A percentile compares a stretch with the other conserved stretches of the same genome.
These are phyloP conservation scores for Anoplopoma fimbria DNA, from an alignment of 2,113 vertebrate genomes.

Conservation along the genomic window DNA sequence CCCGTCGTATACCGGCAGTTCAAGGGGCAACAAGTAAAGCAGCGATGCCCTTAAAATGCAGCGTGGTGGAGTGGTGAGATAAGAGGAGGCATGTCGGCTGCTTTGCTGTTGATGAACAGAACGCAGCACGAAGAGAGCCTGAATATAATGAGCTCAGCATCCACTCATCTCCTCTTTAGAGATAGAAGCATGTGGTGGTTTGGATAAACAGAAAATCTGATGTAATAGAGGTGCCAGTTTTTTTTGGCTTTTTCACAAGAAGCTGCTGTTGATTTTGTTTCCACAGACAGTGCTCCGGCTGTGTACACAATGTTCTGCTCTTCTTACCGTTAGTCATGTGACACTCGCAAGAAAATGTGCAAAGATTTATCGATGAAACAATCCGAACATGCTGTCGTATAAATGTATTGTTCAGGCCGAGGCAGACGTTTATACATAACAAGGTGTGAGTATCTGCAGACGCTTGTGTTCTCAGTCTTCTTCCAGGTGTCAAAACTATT, in stretches of 20 bases:
- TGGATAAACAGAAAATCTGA: neutral
- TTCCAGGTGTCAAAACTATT: neutral
- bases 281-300: neutral
- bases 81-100: slow-evolving; percentile 25
- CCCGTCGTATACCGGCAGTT: neutral
- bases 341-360: neutral
- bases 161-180: neutral
- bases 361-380: slow-evolving; percentile 5
- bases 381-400: neutral
- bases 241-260: neutral
- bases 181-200: neutral
- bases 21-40: slow-evolving; percentile 10
- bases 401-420: neutral
- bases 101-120: slow-evolving; percentile 44
- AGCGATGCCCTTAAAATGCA: slow-evolving; percentile 33
- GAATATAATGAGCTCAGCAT: slow-evolving; percentile 26
- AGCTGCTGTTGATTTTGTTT: neutral
- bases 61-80: slow-evolving; percentile 24
- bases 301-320: slow-evolving; percentile 19
- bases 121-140: slow-evolving; percentile 6
- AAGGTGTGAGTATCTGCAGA: slow-evolving; percentile 37
- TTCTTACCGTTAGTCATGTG: slow-evolving; percentile 28
- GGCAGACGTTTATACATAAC: slow-evolving; percentile 11
- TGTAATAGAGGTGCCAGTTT: neutral
- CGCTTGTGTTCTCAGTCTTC: neutral